These are phyloP conservation scores for Hoplostethus mediterraneus DNA, from an alignment of 2,797 vertebrate species.

Conservation along the genomic window DNA sequence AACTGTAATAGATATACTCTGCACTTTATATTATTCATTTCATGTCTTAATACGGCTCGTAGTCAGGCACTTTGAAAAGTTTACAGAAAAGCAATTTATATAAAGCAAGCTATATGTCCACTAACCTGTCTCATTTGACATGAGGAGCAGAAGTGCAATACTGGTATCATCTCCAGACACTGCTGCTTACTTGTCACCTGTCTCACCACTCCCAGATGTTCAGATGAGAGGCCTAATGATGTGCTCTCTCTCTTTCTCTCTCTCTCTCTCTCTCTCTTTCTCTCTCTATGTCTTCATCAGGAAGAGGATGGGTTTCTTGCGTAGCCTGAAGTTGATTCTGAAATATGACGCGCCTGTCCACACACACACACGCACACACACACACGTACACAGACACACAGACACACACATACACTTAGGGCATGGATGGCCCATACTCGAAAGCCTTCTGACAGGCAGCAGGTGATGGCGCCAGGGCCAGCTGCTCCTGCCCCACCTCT, in stretches of 20 bases:
- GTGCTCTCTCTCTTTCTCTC: conserved; percentile 24
- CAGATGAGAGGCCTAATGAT: conserved; percentile 58
- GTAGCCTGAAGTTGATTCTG: conserved; percentile 50
- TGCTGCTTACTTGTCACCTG: conserved; percentile 59
- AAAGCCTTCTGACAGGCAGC: conserved; percentile 81
- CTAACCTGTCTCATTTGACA: conserved; percentile 43
- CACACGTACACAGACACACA: conserved; percentile 36
- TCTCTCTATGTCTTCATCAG: conserved; percentile 25
- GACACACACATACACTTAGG: conserved; percentile 57
- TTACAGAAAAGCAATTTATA: conserved; percentile 50
- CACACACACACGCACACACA: background rate
- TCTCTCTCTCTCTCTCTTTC: conserved; percentile 17
- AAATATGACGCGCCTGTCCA: conserved; percentile 35
- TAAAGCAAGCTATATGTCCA: conserved; percentile 31
- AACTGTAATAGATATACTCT: conserved; percentile 71
- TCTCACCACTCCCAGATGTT: conserved; percentile 72
- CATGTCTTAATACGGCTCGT: background rate
- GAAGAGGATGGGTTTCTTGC: conserved; percentile 18
- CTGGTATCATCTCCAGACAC: conserved; percentile 50
- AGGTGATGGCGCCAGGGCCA: conserved; percentile 83
- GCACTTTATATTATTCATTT: conserved; percentile 38
- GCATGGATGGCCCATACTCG: conserved; percentile 60
- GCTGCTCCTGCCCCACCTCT: conserved; percentile 86
- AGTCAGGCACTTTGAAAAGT: conserved; percentile 8
- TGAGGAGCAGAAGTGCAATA: conserved; percentile 46